A percentile compares a stretch with the other conserved stretches of the same genome.
Conservation (phyloP, 2,888 invertebrate genomes). For the Aspidiotus destructor region DNA sequence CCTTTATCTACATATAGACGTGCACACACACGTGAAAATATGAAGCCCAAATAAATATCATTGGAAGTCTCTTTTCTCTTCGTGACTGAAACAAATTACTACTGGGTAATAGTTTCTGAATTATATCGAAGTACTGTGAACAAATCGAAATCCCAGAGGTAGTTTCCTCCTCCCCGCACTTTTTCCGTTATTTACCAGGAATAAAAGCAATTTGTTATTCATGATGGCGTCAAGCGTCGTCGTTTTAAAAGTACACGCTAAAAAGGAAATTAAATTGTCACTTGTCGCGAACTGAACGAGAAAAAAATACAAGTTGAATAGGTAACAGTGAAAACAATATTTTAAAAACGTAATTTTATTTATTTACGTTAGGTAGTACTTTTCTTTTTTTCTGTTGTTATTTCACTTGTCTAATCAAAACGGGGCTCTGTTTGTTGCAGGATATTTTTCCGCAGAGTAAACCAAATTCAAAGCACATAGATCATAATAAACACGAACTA, state of each 20-base stretch:
- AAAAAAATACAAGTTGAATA: too few relatives aligned
- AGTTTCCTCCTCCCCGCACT: background rate
- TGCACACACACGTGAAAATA: too few relatives aligned
- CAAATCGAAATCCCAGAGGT: conserved; percentile 9
- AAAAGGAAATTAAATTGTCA: conserved; percentile 14
- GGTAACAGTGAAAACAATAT: too few relatives aligned
- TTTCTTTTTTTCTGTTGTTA: too few relatives aligned
- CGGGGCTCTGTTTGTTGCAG: conserved; percentile 1
- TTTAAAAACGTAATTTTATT: too few relatives aligned
- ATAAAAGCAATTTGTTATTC: conserved; percentile 6
- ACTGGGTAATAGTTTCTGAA: conserved; percentile 12
- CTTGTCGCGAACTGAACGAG: background rate
- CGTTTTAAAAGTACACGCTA: too few relatives aligned
- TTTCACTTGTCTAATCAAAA: too few relatives aligned
- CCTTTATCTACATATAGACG: too few relatives aligned
- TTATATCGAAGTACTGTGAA: conserved; percentile 10
- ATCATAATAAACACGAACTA: conserved; percentile 10
- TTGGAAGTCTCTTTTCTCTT: background rate
- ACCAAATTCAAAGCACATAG: conserved; percentile 11
- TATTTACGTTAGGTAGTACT: too few relatives aligned
- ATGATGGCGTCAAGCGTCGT: conserved; percentile 1
- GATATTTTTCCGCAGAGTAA: conserved; percentile 8
- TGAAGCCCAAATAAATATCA: too few relatives aligned
- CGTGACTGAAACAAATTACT: conserved; percentile 14
- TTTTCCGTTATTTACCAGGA: conserved; percentile 1